Base-by-base conservation (phyloP, 2,888 invertebrate species). In the Silvanus unidentatus region DNA sequence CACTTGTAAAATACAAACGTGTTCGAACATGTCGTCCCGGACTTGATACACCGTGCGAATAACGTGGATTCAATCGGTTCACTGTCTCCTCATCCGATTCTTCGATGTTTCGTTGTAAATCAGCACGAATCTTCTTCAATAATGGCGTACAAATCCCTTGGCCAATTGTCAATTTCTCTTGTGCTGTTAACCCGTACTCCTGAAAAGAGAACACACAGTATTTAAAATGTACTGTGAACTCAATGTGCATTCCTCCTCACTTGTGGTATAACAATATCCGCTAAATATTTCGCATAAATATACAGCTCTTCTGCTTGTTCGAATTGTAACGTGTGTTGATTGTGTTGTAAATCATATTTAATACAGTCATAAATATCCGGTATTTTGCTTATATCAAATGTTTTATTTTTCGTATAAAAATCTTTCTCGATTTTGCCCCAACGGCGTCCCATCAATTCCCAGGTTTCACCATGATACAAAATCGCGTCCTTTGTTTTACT, bases 351-450 rank as follows among this genome's bases (percentile, higher is more conserved):
- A 73, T 99, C 99, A 67, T 95, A 99, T 69, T 99, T 99, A 60
- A 99, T 98, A 68, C 98, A 98, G 75, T 99, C 99, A 66, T 99
- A 99, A 55, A 99, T 99, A 69, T 99, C 99, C 0, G 99, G 98
- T 47, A 99, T 93, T 75, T 99, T 99, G 4, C 96, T 97, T 62
- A 99, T 98, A 70, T 99, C 99, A 71, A 89, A 99, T 30, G 84
- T 80, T 58, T 88, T 89, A 60, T 87, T 88, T 70, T 96, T 96
- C 0, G 90, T 88, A 63, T 88, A 90, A 69, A 99, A 99, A 71
- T 99, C 99, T 71, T 98, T 97, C 66, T 97, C 94, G 43, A 98
- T 88, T 74, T 98, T 98, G 34, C 92, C 90, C 98, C 98, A 98
- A 10, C 98, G 80, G 13, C 98, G 79, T 4, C 93, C 92, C 89